A percentile compares a stretch with the other conserved stretches of the same genome.
These are phyloP conservation scores for Corythaixoides concolor DNA, from an alignment of 2,113 vertebrate species.

Conservation along the genomic window DNA sequence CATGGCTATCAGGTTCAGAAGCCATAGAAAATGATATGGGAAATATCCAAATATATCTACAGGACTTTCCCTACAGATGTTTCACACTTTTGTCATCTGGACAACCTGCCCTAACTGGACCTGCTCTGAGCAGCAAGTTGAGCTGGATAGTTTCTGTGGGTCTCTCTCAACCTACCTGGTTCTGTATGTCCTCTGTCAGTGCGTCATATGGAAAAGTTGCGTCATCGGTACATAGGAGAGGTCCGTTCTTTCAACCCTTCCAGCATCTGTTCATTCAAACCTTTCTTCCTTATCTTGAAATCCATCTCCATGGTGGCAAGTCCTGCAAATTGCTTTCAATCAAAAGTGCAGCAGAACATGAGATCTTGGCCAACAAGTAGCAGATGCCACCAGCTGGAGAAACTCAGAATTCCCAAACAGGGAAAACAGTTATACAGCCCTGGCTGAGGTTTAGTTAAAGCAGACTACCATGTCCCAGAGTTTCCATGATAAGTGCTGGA, in stretches of 20 bases:
- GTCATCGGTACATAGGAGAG: too few relatives aligned
- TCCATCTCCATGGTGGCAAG: neutral
- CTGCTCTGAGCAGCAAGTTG: neutral
- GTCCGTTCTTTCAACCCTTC: neutral
- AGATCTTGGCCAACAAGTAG: neutral
- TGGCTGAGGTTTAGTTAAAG: neutral
- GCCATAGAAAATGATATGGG: neutral
- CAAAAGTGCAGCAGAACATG: neutral
- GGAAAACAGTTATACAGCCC: neutral
- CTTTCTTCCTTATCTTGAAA: neutral
- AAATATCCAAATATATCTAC: neutral
- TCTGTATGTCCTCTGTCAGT: neutral
- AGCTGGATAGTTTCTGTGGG: neutral
- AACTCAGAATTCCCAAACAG: neutral
- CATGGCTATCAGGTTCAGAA: neutral
- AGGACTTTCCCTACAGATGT: neutral
- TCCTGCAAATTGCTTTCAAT: neutral
- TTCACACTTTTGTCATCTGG: neutral
- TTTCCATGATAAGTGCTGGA: neutral
- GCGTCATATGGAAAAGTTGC: too few relatives aligned
- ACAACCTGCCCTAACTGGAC: neutral
- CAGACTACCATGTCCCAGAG: neutral
- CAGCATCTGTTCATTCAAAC: neutral
- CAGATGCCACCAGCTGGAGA: neutral
- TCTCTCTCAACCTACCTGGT: fast-evolving